Evolutionary conservation across 2,888 invertebrate species (phyloP), one percentile per base, ranked within the genome.

Genomic region (Cistogaster globosa): DNA sequence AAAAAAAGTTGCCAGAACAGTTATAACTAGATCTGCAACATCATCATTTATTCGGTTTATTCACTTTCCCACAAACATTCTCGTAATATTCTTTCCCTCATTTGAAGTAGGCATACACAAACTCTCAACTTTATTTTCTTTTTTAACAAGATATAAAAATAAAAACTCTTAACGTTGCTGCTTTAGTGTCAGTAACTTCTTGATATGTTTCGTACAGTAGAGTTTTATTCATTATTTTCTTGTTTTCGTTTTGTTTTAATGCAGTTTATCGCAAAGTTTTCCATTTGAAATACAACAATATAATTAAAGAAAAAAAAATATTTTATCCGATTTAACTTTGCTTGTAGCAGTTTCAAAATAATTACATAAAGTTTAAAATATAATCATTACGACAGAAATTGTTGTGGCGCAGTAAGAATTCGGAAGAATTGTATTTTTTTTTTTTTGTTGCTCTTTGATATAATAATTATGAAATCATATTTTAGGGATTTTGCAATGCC

Each of bases 21-120:
- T 67, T 67, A 53, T 53, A 67, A 53, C 51, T 58, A 74, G 42
- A 83, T 68, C 48, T 83, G 78, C 83, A 78, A 74, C 77, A 78
- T 83, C 83, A 83, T 77, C 83, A 72, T 53, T 53, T 77, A 77
- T 71, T 48, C 65, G 45, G 26, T 69, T 65, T 63, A n/a, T 63
- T 38, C 38, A 75, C 26, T 22, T 69, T 69, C 69, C 36, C 58
- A 48, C 36, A 75, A 32, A 11, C 42, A 42, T 42, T 11, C 32
- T 5, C 45, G 26, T 65, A 14, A 58, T 67, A 38, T 76, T 76
- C 53, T 69, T 36, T 51, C 69, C 69, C 62, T 55, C 26, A 42
- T 76, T 76, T 58, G 48, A 76, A 76, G 69, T 76, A 71, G 82
- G 75, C 63, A 74, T 74, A 58, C 36, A 20, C 38, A 18, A 72